Base-by-base conservation (phyloP, 2,113 vertebrate genomes). In the Typhlomys cinereus region DNA sequence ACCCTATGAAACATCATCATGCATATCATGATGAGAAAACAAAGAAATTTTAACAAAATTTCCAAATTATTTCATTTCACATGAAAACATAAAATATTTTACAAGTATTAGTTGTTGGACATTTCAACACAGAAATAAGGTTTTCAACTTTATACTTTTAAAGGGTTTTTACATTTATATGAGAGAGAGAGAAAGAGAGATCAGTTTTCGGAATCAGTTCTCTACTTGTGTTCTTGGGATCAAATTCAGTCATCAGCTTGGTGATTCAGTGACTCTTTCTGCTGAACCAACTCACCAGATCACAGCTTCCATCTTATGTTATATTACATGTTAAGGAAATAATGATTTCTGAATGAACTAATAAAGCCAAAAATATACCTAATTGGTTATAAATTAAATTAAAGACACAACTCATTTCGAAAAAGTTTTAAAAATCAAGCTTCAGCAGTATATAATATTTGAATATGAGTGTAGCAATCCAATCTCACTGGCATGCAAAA, bases 21-120 rank as follows among this genome's bases (percentile, higher is more conserved):
- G 44, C 67, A 23, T n/a, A 70, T 87, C 76, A 39, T 54, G 57
- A 61, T 7, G 1, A 66, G 25, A 57, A 64, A 76, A 31, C 31
- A 48, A 36, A 8, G 61, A 36, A 46, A 79, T 44, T 90, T 93
- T 74, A 88, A 25, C 34, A 73, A 93, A 73, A 85, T 64, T 92
- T 80, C 89, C 91, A 82, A 83, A 74, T 88, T 85, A 78, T 52
- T 64, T 76, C 85, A 78, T 52, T 61, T 73, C 17, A 7, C 11
- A 83, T 57, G 52, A 71, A 92, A 92, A 13, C 17, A 93, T 67
- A 74, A 31, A 8, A 44, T 79, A 54, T 48, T 94, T 92, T 93
- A 67, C 34, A 91, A 73, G 83, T 85, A 70, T 48, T 31, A 86
- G 15, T 25, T 25, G 76, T 54, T 44, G 76, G 59, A 83, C 44